Conservation (phyloP, 35 echinoderm and acorn worm genomes). For the Acanthaster planci region DNA sequence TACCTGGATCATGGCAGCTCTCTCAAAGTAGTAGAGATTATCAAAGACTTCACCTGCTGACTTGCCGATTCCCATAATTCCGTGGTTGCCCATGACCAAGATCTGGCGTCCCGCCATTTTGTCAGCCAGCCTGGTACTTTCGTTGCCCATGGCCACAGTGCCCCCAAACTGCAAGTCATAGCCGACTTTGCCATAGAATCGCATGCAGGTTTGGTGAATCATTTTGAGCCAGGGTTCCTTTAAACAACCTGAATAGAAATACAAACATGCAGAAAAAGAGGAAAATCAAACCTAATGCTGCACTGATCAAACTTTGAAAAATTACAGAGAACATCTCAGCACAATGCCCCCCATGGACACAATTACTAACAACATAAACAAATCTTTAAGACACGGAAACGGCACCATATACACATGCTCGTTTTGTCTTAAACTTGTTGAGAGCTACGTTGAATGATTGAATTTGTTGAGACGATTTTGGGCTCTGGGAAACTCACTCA, state of each 20-base stretch:
- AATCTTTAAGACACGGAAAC: too few relatives aligned
- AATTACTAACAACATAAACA: too few relatives aligned
- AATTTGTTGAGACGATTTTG: too few relatives aligned
- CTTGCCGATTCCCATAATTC: conserved; percentile 56
- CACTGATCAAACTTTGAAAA: too few relatives aligned
- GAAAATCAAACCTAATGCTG: too few relatives aligned
- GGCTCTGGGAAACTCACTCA: conserved; percentile 45
- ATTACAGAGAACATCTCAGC: too few relatives aligned
- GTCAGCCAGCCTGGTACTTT: conserved; percentile 64
- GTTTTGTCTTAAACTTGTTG: too few relatives aligned
- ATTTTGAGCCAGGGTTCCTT: conserved; percentile 52
- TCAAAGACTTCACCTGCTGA: conserved; percentile 71
- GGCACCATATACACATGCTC: too few relatives aligned
- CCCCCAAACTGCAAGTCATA: conserved; percentile 76
- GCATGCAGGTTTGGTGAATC: conserved; percentile 65
- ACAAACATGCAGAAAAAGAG: too few relatives aligned
- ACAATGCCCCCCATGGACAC: too few relatives aligned
- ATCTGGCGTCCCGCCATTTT: conserved; percentile 59
- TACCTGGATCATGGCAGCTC: conserved; percentile 72
- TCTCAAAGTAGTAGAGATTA: conserved; percentile 75
- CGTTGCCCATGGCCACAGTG: conserved; percentile 41
- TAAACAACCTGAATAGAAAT: conserved; percentile 53
- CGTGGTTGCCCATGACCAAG: conserved; percentile 81
- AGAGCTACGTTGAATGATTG: too few relatives aligned
- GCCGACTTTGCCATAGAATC: conserved; percentile 66